Evolutionary conservation across 2,888 invertebrate genomes (phyloP).

Genomic region (Patella depressa): DNA sequence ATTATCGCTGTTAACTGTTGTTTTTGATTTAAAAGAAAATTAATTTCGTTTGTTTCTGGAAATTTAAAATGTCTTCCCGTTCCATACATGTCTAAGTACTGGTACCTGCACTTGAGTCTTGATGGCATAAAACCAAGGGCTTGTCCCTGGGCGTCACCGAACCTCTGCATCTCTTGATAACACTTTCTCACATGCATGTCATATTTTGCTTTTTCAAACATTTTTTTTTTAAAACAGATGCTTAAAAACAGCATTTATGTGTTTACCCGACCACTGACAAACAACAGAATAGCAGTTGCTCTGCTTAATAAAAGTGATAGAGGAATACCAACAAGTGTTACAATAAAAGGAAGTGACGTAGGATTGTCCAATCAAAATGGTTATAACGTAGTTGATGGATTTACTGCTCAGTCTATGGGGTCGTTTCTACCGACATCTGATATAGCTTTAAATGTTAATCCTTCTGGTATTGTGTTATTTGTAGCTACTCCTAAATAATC

Average conservation of each 20-base stretch:
- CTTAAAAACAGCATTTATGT: neutral
- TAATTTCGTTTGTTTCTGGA: too few relatives aligned
- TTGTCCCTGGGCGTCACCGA: too few relatives aligned
- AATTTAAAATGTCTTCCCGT: too few relatives aligned
- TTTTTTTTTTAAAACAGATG: too few relatives aligned
- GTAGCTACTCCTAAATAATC: neutral
- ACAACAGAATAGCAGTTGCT: slow-evolving; percentile 40
- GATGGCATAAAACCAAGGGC: too few relatives aligned
- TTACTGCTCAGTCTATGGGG: slow-evolving; percentile 42
- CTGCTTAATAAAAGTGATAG: slow-evolving; percentile 45
- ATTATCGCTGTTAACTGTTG: too few relatives aligned
- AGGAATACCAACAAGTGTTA: slow-evolving; percentile 41
- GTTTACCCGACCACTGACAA: neutral
- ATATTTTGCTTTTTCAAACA: too few relatives aligned
- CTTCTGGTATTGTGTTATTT: neutral
- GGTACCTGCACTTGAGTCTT: too few relatives aligned
- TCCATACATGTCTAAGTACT: too few relatives aligned
- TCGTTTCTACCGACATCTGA: neutral
- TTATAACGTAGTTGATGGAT: slow-evolving; percentile 50
- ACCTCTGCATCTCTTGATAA: too few relatives aligned
- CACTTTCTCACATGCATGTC: too few relatives aligned
- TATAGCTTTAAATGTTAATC: neutral
- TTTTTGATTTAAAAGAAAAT: too few relatives aligned
- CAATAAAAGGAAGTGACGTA: slow-evolving; percentile 34
- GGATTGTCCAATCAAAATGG: slow-evolving; percentile 37